phyloP scores from a whole-genome alignment of 2,113 vertebrate species.

The Phoenicopterus ruber region DNA sequence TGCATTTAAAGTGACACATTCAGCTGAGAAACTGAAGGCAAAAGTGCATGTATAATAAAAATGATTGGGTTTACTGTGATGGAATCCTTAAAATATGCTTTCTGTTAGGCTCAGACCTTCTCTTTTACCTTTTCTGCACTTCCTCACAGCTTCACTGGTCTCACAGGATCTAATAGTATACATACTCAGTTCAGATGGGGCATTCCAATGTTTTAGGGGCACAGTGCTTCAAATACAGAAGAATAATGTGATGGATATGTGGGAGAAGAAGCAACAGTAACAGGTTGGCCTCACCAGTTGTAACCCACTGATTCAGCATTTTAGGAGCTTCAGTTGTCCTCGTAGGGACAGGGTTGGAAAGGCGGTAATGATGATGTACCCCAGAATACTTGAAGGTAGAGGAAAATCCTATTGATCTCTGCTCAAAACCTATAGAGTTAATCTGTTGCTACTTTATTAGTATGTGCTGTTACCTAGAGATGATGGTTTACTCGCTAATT shows the following conservation, averaged over 20 bases:
- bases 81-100: neutral
- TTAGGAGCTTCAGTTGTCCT: neutral
- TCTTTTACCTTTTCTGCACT: neutral
- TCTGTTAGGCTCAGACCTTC: neutral
- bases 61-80: neutral
- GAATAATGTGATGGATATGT: neutral
- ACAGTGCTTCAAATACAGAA: neutral
- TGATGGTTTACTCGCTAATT: neutral
- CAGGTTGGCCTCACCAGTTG: neutral
- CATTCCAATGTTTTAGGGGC: neutral
- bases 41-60: neutral
- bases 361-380: neutral
- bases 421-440: neutral
- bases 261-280: neutral
- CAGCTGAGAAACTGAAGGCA: neutral
- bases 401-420: neutral
- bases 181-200: neutral
- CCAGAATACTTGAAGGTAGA: neutral
- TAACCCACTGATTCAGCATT: neutral
- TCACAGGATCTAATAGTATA: neutral
- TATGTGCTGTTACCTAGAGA: slow-evolving; percentile 5
- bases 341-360: neutral
- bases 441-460: neutral
- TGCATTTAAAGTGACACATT: neutral
- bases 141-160: neutral